phyloP scores from a whole-genome alignment of 2,113 vertebrate species.

The Mesitornis unicolor region DNA sequence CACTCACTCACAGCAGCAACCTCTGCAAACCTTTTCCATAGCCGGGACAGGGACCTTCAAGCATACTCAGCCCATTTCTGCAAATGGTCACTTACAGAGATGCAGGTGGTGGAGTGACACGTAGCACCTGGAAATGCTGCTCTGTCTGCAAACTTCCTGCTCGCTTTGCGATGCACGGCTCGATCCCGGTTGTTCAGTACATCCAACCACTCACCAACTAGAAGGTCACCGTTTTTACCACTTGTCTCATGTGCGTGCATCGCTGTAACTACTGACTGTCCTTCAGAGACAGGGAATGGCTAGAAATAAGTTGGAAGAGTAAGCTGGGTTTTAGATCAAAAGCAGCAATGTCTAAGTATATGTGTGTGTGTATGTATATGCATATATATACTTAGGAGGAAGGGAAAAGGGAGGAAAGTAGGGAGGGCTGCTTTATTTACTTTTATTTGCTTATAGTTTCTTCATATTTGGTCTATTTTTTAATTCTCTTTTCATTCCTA shows the following conservation, averaged over 20 bases:
- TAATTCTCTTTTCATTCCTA: neutral
- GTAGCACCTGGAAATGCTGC: neutral
- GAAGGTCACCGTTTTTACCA: neutral
- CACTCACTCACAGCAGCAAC: neutral
- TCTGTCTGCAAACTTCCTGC: neutral
- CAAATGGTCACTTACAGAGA: neutral
- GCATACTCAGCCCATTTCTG: neutral
- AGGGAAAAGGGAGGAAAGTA: neutral
- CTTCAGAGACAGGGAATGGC: neutral
- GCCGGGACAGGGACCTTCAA: neutral
- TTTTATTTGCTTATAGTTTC: neutral
- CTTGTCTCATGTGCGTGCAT: neutral
- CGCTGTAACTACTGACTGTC: neutral
- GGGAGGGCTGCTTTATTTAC: neutral
- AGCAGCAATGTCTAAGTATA: neutral
- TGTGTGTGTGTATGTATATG: neutral
- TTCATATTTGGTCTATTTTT: neutral
- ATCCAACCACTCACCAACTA: neutral
- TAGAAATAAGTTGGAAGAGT: neutral
- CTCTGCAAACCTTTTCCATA: neutral
- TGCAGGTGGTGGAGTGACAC: accelerated
- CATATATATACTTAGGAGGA: neutral
- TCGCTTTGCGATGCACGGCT: accelerated
- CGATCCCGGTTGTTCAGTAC: neutral
- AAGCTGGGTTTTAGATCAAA: neutral